Base-by-base conservation (phyloP, 2,888 invertebrate species). In the Tridacna gigas region DNA sequence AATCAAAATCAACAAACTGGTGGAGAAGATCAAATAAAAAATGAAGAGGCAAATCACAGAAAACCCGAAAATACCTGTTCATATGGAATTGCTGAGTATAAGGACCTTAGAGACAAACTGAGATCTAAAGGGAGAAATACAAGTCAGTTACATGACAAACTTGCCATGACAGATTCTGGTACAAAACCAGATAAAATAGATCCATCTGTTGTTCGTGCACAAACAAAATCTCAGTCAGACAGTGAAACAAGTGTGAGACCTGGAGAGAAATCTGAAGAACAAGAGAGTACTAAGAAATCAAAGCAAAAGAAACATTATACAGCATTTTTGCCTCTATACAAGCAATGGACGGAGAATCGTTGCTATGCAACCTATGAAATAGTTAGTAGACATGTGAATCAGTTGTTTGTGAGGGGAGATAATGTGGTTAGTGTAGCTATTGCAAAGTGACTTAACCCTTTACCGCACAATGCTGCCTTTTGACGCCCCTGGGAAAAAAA, bases 321-420 rank as follows among this genome's bases (percentile, higher is more conserved):
- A 9, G 78, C 76, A 60, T 86, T 86, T 76, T 87, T 84, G 87
- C 81, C 83, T 11, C 37, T 73, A 18, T 88, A 88, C 60, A 86
- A 84, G 69, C 37, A 77, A 20, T 84, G 85, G 88, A 80, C 88
- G 25, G 88, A 88, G 71, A 56, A 47, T 15, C 69, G 88, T 47
- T 84, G 88, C 60, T 86, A 84, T 74, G 28, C 82, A 13, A 47
- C 79, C 25, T 88, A 80, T 82, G 82, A 90, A 76, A 79, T 91
- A n/a, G 66, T 86, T 25, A 84, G 91, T 37, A 88, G 95, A 89
- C 94, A 95, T 90, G 89, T 94, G 15, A 93, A 93, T 84, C 94
- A 95, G 86, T 66, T 95, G 74, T 94, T 95, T 79, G 88, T 95
- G 15, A 89, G 95, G 71, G 95, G 95, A 75, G 95, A 95, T 83